Conservation (phyloP, 2,797 vertebrate species). For the Phylloscopus collybita region DNA sequence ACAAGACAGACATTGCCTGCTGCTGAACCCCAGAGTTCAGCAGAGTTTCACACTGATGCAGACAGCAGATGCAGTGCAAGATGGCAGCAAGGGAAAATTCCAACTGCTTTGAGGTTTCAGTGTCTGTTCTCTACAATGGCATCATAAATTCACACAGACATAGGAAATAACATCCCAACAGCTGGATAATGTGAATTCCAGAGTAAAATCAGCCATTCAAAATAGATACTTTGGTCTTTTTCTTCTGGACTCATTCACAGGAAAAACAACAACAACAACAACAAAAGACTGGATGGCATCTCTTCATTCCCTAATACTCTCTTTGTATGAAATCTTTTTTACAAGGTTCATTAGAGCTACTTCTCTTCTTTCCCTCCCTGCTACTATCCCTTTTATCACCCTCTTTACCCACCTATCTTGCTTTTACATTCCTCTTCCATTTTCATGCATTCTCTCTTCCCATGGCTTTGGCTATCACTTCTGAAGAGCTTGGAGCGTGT, state of each 20-base stretch:
- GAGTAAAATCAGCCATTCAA: not conserved
- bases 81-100: not conserved
- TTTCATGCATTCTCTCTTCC: conserved; percentile 19
- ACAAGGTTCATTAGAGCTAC: not conserved
- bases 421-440: conserved; percentile 46
- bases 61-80: not conserved
- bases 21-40: not conserved
- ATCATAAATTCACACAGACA: not conserved
- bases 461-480: conserved; percentile 22
- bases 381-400: conserved; percentile 22
- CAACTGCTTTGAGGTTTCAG: not conserved
- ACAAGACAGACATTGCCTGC: not conserved
- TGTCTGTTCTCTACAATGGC: not conserved
- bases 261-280: not conserved
- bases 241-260: not conserved
- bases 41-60: not conserved
- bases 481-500: not conserved
- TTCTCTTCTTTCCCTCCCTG: not conserved
- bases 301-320: not conserved
- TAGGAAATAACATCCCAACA: not conserved
- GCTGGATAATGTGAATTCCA: not conserved
- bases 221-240: not conserved
- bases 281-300: not conserved
- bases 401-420: not conserved
- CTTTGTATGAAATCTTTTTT: not conserved